Evolutionary conservation across 2,888 invertebrate genomes (phyloP), one percentile per base, ranked within the genome.

Genomic region (Muscina levida): DNA sequence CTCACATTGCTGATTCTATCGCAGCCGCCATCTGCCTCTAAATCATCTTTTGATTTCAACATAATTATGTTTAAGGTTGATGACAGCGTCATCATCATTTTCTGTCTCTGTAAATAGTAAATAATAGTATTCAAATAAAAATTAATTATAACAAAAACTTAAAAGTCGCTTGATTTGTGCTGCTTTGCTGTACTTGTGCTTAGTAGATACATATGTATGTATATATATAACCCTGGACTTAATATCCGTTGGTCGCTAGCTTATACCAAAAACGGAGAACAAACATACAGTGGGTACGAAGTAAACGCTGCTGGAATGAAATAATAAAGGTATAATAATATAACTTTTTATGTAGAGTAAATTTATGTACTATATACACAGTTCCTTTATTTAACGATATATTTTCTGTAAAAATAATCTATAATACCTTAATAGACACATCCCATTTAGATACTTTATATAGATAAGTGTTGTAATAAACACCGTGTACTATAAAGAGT

Each of bases 211-310:
- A n/a, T 48, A 19, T 46, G 26, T 10, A 53, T 39, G 17, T 72
- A 10, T 22, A 39, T 5, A 39, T 57, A 15, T 75, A 79, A 79
- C 79, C 79, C 79, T 75, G 74, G 57, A 59, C 79, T 37, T 48
- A 79, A 75, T 75, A 75, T 57, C 71, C 59, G 51, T 75, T 75
- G 79, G 74, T 59, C 71, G 71, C 79, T 59, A 74, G 74, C 51
- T 42, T 51, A 31, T 31, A 31, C 57, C 10, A 57, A 6, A n/a
- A 53, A 22, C 22, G 13, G 5, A 53, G 19, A 22, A 22, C 22
- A 22, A 37, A 10, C 37, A 6, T 4, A 48, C 48, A 48, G 48
- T 48, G 19, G 1, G 48, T 48, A 2, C 5, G 17, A 48, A 1
- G 19, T 19, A 22, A 19, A 48, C 15, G 46, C 17, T 15, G 15